These are phyloP conservation scores for Camelus bactrianus DNA, from an alignment of 2,113 vertebrate species.

Conservation along the genomic window DNA sequence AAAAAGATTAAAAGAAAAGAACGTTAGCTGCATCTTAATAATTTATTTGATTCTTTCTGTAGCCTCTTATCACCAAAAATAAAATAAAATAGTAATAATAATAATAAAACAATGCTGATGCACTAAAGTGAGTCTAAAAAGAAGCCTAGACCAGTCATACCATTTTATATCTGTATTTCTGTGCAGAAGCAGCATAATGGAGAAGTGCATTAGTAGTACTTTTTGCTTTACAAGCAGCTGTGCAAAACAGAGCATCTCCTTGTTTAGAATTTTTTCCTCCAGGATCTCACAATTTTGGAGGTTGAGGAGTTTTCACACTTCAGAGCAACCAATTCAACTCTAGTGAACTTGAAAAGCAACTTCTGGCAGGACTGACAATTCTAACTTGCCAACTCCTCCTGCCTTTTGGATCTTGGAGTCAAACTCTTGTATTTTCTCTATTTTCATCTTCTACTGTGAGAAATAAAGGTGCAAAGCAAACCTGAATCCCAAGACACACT, in stretches of 20 bases:
- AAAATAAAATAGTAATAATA: neutral
- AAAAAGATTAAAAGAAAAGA: neutral
- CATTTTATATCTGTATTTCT: neutral
- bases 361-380: slow-evolving; percentile 51
- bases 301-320: slow-evolving; percentile 54
- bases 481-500: slow-evolving; percentile 48
- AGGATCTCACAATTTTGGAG: slow-evolving; percentile 1
- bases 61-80: neutral
- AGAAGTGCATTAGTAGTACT: neutral
- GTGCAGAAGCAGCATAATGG: neutral
- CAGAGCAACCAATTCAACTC: neutral
- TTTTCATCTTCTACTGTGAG: slow-evolving; percentile 56
- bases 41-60: neutral
- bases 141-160: neutral
- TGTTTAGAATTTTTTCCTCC: neutral
- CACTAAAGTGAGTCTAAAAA: neutral
- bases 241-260: neutral
- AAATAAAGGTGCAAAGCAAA: slow-evolving; percentile 73
- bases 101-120: neutral
- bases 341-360: slow-evolving; percentile 51
- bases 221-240: neutral
- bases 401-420: slow-evolving; percentile 18
- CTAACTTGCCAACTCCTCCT: slow-evolving; percentile 30
- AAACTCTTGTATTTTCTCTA: slow-evolving; percentile 38
- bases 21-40: neutral